phyloP scores from a whole-genome alignment of 2,888 invertebrate species.

The Axea sp. region DNA sequence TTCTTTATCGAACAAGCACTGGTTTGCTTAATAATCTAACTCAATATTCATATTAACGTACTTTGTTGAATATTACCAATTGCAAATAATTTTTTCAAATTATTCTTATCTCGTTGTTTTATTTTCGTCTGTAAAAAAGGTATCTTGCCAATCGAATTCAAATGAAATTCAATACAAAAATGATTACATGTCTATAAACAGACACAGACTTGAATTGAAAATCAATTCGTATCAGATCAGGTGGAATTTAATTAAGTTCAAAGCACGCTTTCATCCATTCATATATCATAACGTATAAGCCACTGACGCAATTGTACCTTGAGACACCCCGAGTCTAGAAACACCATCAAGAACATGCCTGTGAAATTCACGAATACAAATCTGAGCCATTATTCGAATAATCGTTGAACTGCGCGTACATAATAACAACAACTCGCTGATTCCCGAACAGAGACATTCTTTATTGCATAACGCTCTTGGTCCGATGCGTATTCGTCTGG shows the following conservation, averaged over 20 bases:
- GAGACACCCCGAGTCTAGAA: conserved; percentile 15
- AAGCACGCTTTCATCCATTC: conserved; percentile 8
- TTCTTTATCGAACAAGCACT: no score
- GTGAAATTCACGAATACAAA: conserved; percentile 24
- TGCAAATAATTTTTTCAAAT: no score
- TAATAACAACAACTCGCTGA: conserved; percentile 1
- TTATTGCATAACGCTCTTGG: no score
- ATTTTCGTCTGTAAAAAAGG: no score
- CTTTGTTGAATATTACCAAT: no score
- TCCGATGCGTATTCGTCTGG: background rate
- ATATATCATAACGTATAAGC: conserved; percentile 29
- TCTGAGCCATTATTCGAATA: conserved; percentile 15
- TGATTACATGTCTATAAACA: background rate
- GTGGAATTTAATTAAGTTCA: conserved; percentile 23
- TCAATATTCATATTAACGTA: no score
- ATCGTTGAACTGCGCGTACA: conserved; percentile 19
- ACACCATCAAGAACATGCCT: conserved; percentile 23
- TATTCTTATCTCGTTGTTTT: no score
- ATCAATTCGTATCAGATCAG: conserved; percentile 1
- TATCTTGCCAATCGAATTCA: no score
- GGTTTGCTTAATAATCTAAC: no score
- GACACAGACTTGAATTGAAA: background rate
- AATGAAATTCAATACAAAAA: no score
- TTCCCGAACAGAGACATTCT: conserved; percentile 3
- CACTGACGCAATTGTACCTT: conserved; percentile 38